Evolutionary conservation across 2,888 invertebrate genomes (phyloP).

Genomic region (Brachyptera putata): DNA sequence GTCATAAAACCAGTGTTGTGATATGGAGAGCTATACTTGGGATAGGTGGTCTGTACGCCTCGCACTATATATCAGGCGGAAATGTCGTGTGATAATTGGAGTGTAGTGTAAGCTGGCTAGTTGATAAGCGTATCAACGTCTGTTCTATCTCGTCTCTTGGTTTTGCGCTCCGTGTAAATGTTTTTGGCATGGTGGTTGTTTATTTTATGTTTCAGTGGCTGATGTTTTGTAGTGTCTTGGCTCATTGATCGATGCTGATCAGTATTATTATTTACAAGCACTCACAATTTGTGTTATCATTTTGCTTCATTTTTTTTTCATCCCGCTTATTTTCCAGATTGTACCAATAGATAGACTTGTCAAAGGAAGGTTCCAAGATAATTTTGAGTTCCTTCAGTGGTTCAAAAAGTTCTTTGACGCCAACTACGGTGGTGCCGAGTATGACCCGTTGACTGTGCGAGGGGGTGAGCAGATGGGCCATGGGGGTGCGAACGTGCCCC

Average conservation of each 20-base stretch:
- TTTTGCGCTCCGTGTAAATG: neutral
- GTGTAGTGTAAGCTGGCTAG: too few species aligned
- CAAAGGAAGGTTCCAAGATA: slow-evolving; percentile 98
- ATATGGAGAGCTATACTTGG: too few species aligned
- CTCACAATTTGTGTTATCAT: slow-evolving; percentile 2
- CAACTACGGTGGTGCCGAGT: slow-evolving; percentile 92
- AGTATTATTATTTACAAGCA: neutral
- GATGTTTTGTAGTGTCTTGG: too few species aligned
- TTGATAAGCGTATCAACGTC: too few species aligned
- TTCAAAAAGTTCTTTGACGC: slow-evolving; percentile 99
- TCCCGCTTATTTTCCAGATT: slow-evolving; percentile 75
- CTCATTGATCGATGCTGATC: too few species aligned
- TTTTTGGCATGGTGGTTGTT: neutral
- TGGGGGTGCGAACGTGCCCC: slow-evolving; percentile 60
- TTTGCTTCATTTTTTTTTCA: slow-evolving; percentile 32
- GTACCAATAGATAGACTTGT: slow-evolving; percentile 92
- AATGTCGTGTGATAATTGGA: too few species aligned
- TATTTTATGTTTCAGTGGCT: slow-evolving; percentile 36
- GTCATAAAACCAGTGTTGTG: too few species aligned
- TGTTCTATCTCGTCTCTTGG: neutral
- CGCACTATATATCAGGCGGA: too few species aligned
- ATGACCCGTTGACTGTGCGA: slow-evolving; percentile 84
- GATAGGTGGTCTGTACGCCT: too few species aligned
- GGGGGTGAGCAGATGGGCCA: slow-evolving; percentile 82
- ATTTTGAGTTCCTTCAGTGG: slow-evolving; percentile 99